A percentile compares a stretch with the other conserved stretches of the same genome.
These are phyloP conservation scores for Phasia obesa DNA, from an alignment of 2,888 invertebrate genomes.

Conservation along the genomic window DNA sequence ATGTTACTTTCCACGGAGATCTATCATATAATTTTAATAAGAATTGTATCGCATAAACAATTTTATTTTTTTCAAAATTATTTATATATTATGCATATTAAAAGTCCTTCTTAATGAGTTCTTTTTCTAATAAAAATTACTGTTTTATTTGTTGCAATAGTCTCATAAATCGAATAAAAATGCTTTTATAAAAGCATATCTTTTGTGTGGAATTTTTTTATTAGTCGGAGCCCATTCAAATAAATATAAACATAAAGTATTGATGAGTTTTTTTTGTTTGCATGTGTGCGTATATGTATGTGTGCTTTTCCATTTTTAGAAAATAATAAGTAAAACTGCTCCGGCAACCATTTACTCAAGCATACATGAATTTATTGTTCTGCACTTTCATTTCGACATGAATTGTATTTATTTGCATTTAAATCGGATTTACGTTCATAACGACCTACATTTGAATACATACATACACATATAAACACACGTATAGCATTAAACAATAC, in stretches of 20 bases:
- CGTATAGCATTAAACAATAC: constrained; percentile 1
- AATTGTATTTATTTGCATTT: constrained; percentile 81
- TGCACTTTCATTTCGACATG: constrained; percentile 77
- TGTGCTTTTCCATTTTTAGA: constrained; percentile 20
- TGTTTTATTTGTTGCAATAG: no score
- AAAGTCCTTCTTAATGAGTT: no score
- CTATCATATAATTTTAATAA: no score
- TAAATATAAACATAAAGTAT: not conserved
- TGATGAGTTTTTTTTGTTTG: not conserved
- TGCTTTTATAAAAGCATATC: no score
- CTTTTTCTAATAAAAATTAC: no score
- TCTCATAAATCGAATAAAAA: no score
- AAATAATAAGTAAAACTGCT: constrained; percentile 48
- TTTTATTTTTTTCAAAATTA: no score
- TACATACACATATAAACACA: not conserved
- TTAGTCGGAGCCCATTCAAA: no score
- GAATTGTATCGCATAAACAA: no score
- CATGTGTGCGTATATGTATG: not conserved
- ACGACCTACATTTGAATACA: constrained; percentile 39
- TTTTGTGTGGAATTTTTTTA: no score
- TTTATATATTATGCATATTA: no score
- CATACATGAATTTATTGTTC: constrained; percentile 79
- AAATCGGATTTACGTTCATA: constrained; percentile 77
- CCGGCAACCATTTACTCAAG: constrained; percentile 62
- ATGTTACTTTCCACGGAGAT: no score